Base-by-base conservation (phyloP, 2,113 vertebrate species). In the Antennarius striatus region DNA sequence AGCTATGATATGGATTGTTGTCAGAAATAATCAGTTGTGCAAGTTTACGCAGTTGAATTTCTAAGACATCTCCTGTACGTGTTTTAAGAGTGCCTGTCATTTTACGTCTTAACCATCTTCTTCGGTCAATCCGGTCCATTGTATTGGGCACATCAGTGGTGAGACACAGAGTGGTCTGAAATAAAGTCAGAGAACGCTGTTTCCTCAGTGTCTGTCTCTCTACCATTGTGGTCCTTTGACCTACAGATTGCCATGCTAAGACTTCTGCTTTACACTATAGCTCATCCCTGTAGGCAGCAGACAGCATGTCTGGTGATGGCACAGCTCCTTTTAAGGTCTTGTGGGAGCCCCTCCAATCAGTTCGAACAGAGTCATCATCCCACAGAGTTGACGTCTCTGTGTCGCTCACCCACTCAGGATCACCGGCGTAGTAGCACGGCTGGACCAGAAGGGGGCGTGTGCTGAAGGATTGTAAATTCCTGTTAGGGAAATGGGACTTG, bases 381-480 rank as follows among this genome's bases (percentile, higher is more conserved):
- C 98, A 99, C 79, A 95, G 92, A 0, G 96, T 99, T 22, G 98
- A 99, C 0, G 95, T 98, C 88, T 99, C 98, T 0, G 98, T 99
- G 92, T 99, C 98, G 0, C 98, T 99, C 84, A 96, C 91, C 96
- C 97, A 99, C 68, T 91, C 86, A 0, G 90, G 79, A 0, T 98
- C 97, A 8, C 96, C 98, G 0, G 96, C 94, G 0, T 98, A 99
- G 82, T 98, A 96, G 8, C 95, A 96, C 0, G 97, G 98, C 60
- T 95, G 93, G 1, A 95, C 95, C 58, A 98, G 91, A 48, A 97
- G 94, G 4, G 96, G 98, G 68, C 62, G 91, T 28, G 92, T 90
- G 0, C 97, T 98, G 82, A 93, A 99, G 54, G 95, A 94, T 71
- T 85, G 87, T 69, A 99, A 73, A 83, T 97, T 95, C 57, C 96